Evolutionary conservation across 1,140 invertebrate species (phyloP), one percentile per base, ranked within the genome.

Genomic region (Drosophila subpulchrella): DNA sequence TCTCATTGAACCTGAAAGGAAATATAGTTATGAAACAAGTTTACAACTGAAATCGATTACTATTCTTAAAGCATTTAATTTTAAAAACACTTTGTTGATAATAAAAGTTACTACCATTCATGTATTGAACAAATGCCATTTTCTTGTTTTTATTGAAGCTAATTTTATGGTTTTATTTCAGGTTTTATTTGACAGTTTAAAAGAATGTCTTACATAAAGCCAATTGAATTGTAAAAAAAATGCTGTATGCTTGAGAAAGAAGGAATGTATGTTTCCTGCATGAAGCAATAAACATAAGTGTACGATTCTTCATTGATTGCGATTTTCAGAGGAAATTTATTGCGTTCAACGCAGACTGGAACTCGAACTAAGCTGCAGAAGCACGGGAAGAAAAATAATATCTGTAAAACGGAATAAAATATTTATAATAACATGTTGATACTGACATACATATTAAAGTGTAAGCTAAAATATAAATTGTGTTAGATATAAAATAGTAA

Each of bases 251-350:
- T 47, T 53, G 60, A 30, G 47, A 53, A 32, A 53, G 30, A 44
- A 30, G 24, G 20, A 11, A 32, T 10, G 27, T 10, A 24, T 13
- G 27, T 36, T 44, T 15, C 38, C 10, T 34, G 20, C 12, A n/a
- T 10, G 20, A 36, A 63, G n/a, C 17, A 30, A 67, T 51, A 50
- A 51, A 61, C 39, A 61, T 36, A 44, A 46, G 61, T 65, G 34
- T 42, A 27, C 36, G 20, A 46, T 55, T 54, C 17, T 42, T 67
- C 27, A 67, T 70, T 70, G 61, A 70, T 67, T 70, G 66, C 66
- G 39, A 66, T 55, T 55, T 55, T 39, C n/a, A 15, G 17, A 66
- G 27, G 48, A 51, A 67, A 55, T 70, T 70, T 55, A 70, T 67
- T 46, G 66, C 61, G 54, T n/a, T 70, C 10, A 55, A 42, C 17